Percentiles rank a stretch among this genome's conserved stretches.
Conservation (phyloP, 1,140 invertebrate genomes). For the Eupeodes corollae region DNA sequence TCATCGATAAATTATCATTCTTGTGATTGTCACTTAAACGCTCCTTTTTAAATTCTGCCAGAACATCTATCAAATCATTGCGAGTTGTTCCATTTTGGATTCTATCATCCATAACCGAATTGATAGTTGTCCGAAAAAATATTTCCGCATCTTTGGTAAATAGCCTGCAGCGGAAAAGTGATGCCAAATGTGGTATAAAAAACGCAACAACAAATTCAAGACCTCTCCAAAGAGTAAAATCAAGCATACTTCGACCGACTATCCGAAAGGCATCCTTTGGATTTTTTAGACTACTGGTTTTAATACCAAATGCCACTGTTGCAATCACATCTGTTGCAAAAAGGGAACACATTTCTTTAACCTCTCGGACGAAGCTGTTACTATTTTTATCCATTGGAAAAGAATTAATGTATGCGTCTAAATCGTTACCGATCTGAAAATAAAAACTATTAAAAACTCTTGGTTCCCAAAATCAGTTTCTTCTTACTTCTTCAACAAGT, state of each 20-base stretch:
- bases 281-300: slow-evolving; percentile 42
- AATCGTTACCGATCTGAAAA: slow-evolving; percentile 18
- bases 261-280: slow-evolving; percentile 38
- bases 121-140: slow-evolving; percentile 34
- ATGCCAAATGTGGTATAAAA: slow-evolving; percentile 24
- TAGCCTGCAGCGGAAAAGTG: slow-evolving; percentile 15
- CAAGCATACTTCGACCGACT: slow-evolving; percentile 40
- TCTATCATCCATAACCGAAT: slow-evolving; percentile 33
- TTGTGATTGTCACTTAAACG: slow-evolving; percentile 15
- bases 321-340: slow-evolving; percentile 50
- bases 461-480: not conserved
- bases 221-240: slow-evolving; percentile 42
- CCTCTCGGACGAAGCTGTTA: slow-evolving; percentile 1
- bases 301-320: slow-evolving; percentile 46
- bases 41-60: slow-evolving; percentile 29
- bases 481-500: slow-evolving; percentile 35
- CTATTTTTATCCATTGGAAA: slow-evolving; percentile 4
- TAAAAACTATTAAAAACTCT: not conserved
- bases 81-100: slow-evolving; percentile 20
- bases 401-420: slow-evolving; percentile 12
- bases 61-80: slow-evolving; percentile 39
- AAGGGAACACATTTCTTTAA: slow-evolving; percentile 41
- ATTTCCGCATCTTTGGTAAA: slow-evolving; percentile 14
- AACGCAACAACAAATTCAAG: slow-evolving; percentile 40
- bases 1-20: slow-evolving; percentile 18